phyloP scores from a whole-genome alignment of 2,113 vertebrate species.

The Ia io region DNA sequence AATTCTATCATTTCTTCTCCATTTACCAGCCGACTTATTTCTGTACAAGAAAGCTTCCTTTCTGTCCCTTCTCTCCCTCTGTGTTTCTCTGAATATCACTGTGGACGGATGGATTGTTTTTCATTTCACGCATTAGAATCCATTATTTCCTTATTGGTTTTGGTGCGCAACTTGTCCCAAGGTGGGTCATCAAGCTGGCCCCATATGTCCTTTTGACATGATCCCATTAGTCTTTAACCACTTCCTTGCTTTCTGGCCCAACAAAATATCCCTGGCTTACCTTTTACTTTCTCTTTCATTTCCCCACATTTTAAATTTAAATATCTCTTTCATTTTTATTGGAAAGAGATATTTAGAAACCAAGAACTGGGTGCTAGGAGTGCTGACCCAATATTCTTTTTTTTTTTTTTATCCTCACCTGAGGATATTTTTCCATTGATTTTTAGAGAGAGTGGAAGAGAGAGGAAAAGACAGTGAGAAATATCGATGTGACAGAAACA shows the following conservation, averaged over 20 bases:
- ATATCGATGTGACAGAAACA: no score
- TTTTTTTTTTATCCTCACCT: no score
- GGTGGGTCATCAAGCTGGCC: not conserved
- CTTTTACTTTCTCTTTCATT: not conserved
- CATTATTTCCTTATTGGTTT: not conserved
- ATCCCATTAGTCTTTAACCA: not conserved
- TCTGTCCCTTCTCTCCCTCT: not conserved
- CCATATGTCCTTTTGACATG: not conserved
- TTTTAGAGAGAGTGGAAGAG: no score
- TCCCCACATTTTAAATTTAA: no score
- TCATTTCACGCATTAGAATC: not conserved
- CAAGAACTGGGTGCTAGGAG: not conserved
- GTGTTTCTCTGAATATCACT: not conserved
- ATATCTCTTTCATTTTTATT: constrained; percentile 7
- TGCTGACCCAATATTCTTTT: not conserved
- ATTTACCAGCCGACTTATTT: not conserved
- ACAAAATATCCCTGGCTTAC: not conserved
- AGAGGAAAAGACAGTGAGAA: no score
- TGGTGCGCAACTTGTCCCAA: not conserved
- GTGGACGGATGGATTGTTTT: not conserved
- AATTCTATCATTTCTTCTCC: not conserved
- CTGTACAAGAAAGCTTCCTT: not conserved
- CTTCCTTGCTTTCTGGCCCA: not conserved
- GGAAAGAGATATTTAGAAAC: not conserved
- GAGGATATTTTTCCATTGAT: no score